These are phyloP conservation scores for Acleris emargana DNA, from an alignment of 2,888 invertebrate genomes.

Conservation along the genomic window DNA sequence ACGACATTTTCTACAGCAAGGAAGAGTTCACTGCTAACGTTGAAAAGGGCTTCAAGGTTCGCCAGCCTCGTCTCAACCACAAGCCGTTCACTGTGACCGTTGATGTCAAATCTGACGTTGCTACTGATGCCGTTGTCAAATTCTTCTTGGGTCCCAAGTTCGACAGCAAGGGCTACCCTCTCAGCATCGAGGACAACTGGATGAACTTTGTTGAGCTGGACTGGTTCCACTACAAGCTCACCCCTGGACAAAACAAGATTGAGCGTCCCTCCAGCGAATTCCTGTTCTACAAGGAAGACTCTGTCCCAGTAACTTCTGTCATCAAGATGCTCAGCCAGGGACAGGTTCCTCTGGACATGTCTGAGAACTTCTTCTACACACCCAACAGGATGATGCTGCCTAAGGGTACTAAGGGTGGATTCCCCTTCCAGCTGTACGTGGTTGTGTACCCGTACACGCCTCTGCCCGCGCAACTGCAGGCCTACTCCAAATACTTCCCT, in stretches of 20 bases:
- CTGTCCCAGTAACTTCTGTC: conserved; percentile 56
- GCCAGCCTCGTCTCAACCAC: conserved; percentile 85
- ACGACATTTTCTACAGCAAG: conserved; percentile 38
- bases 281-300: conserved; percentile 79
- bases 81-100: conserved; percentile 84
- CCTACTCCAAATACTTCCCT: conserved; percentile 54
- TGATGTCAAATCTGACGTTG: conserved; percentile 75
- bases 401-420: conserved; percentile 87
- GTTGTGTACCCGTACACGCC: conserved; percentile 82
- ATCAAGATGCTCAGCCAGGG: conserved; percentile 78
- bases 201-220: conserved; percentile 68
- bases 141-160: conserved; percentile 86
- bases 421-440: conserved; percentile 86
- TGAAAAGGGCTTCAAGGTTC: conserved; percentile 60
- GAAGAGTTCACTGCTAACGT: conserved; percentile 50
- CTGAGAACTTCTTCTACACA: conserved; percentile 82
- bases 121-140: conserved; percentile 75
- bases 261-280: conserved; percentile 84
- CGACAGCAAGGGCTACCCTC: conserved; percentile 68
- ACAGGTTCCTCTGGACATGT: conserved; percentile 79
- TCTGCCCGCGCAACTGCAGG: conserved; percentile 59
- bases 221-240: conserved; percentile 78
- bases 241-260: conserved; percentile 82
- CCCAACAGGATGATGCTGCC: conserved; percentile 89
- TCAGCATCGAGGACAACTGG: conserved; percentile 48